These are phyloP conservation scores for Sigmodon hispidus DNA, from an alignment of 2,113 vertebrate genomes.

Conservation along the genomic window DNA sequence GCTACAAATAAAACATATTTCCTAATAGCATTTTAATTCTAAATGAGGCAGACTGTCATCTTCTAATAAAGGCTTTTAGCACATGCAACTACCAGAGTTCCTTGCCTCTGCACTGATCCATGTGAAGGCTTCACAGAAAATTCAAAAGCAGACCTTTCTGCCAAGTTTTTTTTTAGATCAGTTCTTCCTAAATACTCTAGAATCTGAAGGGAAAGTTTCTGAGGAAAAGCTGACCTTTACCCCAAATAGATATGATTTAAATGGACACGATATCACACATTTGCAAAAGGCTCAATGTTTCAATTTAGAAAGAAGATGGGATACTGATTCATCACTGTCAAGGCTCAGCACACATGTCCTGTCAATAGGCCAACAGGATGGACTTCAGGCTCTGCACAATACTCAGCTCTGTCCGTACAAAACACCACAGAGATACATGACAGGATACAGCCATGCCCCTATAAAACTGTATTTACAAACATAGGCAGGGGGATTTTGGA, in stretches of 20 bases:
- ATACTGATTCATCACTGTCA: neutral
- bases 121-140: neutral
- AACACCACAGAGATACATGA: neutral
- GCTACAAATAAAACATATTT: slow-evolving; percentile 44
- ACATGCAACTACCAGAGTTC: neutral
- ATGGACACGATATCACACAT: neutral
- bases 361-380: neutral
- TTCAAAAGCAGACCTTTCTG: slow-evolving; percentile 15
- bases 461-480: slow-evolving; percentile 24
- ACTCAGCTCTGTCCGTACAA: neutral
- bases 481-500: neutral
- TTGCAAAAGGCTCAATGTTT: neutral
- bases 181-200: slow-evolving; percentile 50
- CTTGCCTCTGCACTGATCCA: neutral
- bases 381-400: neutral
- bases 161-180: neutral
- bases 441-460: neutral
- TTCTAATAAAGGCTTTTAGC: neutral
- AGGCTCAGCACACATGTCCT: neutral
- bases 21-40: slow-evolving; percentile 6
- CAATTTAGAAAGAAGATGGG: neutral
- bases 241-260: slow-evolving; percentile 42
- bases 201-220: neutral
- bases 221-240: neutral
- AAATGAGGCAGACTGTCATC: neutral